Base-by-base conservation (phyloP, 2,113 vertebrate species). In the Engraulis encrasicolus region DNA sequence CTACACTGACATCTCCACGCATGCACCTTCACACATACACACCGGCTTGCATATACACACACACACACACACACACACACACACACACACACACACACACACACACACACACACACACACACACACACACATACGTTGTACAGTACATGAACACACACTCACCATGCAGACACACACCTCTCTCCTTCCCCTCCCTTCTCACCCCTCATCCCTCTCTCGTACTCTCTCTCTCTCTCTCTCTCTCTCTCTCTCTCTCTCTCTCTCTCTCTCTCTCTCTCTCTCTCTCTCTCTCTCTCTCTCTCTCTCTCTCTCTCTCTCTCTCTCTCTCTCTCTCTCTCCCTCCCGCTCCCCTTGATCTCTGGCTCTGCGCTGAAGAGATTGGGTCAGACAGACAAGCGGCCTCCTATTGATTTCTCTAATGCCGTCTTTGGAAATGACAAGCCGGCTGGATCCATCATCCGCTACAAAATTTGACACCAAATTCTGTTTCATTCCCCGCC, bases 381-480 rank as follows among this genome's bases (percentile, higher is more conserved):
- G 27, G 11, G 17, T 74, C 14, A 31, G 66, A 74, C 66, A 34
- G 31, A 74, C 27, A 36, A 14, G 66, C 31, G 15, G 31, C 31
- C 4, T 17, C 31, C 27, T 74, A 74, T 74, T 74, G 66, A 74
- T 74, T 74, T 71, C 34, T 74, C 66, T 74, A 34, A 34, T 74
- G 14, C 66, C 15, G 27, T 74, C 23, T 74, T 31, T 74, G 27
- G 66, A 34, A 74, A 74, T 74, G 66, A 74, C 66, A 34, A 74
- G 66, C 27, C 66, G 31, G 66, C 66, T 36, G 66, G 66, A 74
- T 74, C 27, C 66, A 34, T 74, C 66, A 36, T 74, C 27, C 31
- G 31, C 58, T 66, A 66, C 31, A 74, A 74, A 74, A 15, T 74
- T 74, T 74, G 27, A 74, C 66, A 74, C 66, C 66, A 74, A 34